Evolutionary conservation across 2,797 vertebrate genomes (phyloP).

Genomic region (Scarus forsteni): DNA sequence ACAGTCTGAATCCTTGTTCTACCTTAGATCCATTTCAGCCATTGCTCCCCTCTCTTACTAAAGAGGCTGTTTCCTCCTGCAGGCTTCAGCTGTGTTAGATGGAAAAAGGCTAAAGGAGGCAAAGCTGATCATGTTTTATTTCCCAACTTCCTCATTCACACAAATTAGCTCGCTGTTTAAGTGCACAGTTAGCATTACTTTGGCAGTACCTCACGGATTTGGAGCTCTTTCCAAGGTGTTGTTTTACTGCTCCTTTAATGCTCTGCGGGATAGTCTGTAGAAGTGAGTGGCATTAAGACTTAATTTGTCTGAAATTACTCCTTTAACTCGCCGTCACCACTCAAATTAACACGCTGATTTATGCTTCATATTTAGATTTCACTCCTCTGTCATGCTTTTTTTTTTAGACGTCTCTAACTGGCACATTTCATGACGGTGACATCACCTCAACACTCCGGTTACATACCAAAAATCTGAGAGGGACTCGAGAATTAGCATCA

Average conservation of each 20-base stretch:
- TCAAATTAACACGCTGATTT: conserved; percentile 23
- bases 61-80: conserved; percentile 54
- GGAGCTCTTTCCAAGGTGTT: conserved; percentile 56
- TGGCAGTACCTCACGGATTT: conserved; percentile 50
- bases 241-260: conserved; percentile 47
- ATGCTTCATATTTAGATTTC: conserved; percentile 2
- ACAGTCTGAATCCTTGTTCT: conserved; percentile 13
- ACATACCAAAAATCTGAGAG: conserved; percentile 40
- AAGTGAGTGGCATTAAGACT: conserved; percentile 19
- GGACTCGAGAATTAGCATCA: conserved; percentile 29
- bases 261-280: conserved; percentile 17
- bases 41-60: conserved; percentile 36
- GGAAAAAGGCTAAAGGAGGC: conserved; percentile 65
- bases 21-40: conserved; percentile 39
- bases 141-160: conserved; percentile 51
- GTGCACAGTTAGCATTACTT: conserved; percentile 58
- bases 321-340: conserved; percentile 22
- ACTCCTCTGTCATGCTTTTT: conserved; percentile 16
- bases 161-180: conserved; percentile 41
- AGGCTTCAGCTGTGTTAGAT: conserved; percentile 50
- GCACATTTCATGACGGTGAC: conserved; percentile 50
- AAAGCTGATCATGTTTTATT: conserved; percentile 52
- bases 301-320: conserved; percentile 21
- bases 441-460: conserved; percentile 37
- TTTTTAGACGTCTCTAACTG: conserved; percentile 42